Evolutionary conservation across 1,140 invertebrate species (phyloP).

Genomic region (Caenorhabditis briggsae): DNA sequence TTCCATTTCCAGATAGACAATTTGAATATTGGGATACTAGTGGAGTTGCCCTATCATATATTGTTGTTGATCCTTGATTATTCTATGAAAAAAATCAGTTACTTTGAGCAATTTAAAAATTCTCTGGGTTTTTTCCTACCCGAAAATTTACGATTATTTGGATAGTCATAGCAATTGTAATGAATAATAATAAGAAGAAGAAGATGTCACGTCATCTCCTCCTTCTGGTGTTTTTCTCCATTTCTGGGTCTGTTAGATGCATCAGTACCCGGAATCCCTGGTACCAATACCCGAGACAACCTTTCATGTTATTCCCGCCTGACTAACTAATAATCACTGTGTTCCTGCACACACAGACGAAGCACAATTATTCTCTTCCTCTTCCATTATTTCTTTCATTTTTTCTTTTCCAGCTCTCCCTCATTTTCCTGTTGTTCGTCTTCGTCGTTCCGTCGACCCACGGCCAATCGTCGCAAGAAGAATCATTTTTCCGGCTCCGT

Average conservation of each 20-base stretch:
- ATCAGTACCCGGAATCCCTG: not conserved
- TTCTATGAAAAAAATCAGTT: not conserved
- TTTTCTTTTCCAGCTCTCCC: constrained; percentile 11
- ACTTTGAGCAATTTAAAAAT: not conserved
- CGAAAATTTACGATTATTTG: not conserved
- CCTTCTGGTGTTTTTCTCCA: not conserved
- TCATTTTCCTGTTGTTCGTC: constrained; percentile 29
- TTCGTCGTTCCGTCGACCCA: constrained; percentile 15
- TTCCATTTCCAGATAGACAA: too few species aligned
- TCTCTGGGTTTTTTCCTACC: too few species aligned
- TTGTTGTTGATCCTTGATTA: too few species aligned
- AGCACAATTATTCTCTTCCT: not conserved
- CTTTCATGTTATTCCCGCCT: constrained; percentile 22
- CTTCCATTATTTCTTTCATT: not conserved
- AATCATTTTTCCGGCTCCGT: constrained; percentile 52
- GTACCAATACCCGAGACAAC: not conserved
- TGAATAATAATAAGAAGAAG: not conserved
- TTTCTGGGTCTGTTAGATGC: not conserved
- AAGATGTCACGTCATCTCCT: not conserved
- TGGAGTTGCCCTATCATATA: too few species aligned
- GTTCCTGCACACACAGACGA: not conserved
- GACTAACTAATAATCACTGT: constrained; percentile 50
- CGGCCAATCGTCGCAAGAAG: constrained; percentile 34
- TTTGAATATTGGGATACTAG: too few species aligned
- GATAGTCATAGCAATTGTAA: constrained; percentile 17